These are phyloP conservation scores for Pangasius macronema DNA, from an alignment of 2,797 vertebrate species.

Conservation along the genomic window DNA sequence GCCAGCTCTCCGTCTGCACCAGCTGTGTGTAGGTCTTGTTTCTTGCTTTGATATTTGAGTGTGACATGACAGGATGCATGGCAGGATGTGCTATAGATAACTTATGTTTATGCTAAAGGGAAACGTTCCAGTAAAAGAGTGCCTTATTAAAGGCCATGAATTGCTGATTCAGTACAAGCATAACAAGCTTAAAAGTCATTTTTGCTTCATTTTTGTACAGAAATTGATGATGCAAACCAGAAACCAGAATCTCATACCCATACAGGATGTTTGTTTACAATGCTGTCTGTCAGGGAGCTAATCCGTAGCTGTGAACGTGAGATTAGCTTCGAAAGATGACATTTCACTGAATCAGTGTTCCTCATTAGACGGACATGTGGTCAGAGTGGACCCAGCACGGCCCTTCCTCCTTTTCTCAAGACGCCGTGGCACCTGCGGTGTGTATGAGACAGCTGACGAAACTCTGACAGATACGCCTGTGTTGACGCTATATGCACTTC, in stretches of 20 bases:
- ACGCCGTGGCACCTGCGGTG: constrained; percentile 38
- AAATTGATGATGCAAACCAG: too few species aligned
- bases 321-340: neutral
- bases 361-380: neutral
- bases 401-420: neutral
- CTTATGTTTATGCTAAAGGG: neutral
- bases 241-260: neutral
- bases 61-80: constrained; percentile 31
- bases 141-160: neutral
- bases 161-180: neutral
- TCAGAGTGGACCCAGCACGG: neutral
- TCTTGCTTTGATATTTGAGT: constrained; percentile 17
- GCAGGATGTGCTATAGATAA: constrained; percentile 45
- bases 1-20: constrained; percentile 48
- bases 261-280: neutral
- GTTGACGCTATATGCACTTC: neutral
- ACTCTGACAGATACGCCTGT: neutral
- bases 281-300: neutral
- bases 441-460: constrained; percentile 22
- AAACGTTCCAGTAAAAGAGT: neutral
- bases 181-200: neutral
- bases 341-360: neutral
- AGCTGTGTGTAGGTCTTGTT: constrained; percentile 33
- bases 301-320: neutral
- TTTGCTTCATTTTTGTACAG: neutral